phyloP scores from a whole-genome alignment of 2,113 vertebrate genomes.

The Carassius auratus region DNA sequence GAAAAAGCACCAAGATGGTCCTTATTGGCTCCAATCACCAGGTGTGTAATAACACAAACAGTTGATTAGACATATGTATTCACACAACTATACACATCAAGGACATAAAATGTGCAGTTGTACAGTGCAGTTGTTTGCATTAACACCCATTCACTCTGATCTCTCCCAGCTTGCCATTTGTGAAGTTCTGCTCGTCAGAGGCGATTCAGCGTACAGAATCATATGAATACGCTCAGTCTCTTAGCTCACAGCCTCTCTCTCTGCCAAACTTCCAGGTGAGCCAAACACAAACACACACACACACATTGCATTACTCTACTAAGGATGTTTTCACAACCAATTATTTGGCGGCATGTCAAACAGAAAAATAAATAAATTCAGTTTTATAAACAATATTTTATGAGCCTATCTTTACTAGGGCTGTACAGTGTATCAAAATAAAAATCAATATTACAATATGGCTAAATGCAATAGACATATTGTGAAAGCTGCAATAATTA shows the following conservation, averaged over 20 bases:
- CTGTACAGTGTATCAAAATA: too few species aligned
- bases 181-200: slow-evolving; percentile 89
- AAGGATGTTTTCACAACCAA: background rate
- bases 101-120: background rate
- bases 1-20: slow-evolving; percentile 93
- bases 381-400: too few species aligned
- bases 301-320: background rate
- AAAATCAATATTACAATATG: too few species aligned
- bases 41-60: slow-evolving; percentile 69
- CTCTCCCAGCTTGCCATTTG: slow-evolving; percentile 81
- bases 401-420: too few species aligned
- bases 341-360: too few species aligned
- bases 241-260: slow-evolving; percentile 83
- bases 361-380: too few species aligned
- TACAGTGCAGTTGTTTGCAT: background rate
- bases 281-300: background rate
- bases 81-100: background rate
- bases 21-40: slow-evolving; percentile 95
- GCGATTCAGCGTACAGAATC: slow-evolving; percentile 96
- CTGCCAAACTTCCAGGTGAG: slow-evolving; percentile 91
- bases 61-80: background rate
- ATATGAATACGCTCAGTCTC: slow-evolving; percentile 92
- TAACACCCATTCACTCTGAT: slow-evolving; percentile 23
- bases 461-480: too few species aligned
- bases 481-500: too few species aligned